These are phyloP conservation scores for Tinea semifulvella DNA, from an alignment of 2,888 invertebrate genomes.

Conservation along the genomic window DNA sequence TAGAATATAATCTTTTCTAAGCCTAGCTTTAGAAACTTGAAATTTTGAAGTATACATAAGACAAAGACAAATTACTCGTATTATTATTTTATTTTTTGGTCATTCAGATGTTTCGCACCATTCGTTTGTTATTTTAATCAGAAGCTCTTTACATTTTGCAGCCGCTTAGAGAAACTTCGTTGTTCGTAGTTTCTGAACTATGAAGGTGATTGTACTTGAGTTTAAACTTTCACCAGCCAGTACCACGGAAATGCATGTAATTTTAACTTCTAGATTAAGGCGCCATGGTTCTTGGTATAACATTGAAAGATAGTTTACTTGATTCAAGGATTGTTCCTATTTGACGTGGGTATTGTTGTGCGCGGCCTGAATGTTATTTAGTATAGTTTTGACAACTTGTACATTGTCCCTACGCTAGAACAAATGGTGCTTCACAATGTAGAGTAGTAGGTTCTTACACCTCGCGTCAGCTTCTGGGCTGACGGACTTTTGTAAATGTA, in stretches of 20 bases:
- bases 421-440: constrained; percentile 66
- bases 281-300: constrained; percentile 31
- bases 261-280: constrained; percentile 29
- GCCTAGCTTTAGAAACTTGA: constrained; percentile 11
- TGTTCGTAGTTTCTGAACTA: constrained; percentile 12
- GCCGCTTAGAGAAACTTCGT: constrained; percentile 8
- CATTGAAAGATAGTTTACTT: constrained; percentile 7
- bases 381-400: constrained; percentile 49
- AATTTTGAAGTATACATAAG: neutral
- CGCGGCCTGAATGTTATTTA: constrained; percentile 26
- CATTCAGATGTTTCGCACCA: neutral
- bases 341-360: constrained; percentile 4
- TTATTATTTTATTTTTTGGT: neutral
- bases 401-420: constrained; percentile 67
- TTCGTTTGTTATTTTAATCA: neutral
- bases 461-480: constrained; percentile 17
- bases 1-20: constrained; percentile 10
- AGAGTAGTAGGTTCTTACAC: constrained; percentile 34
- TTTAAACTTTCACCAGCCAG: too few species aligned
- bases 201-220: too few species aligned
- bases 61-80: too few species aligned
- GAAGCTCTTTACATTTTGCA: neutral
- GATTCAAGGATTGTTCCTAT: constrained; percentile 9
- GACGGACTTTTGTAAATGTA: constrained; percentile 38
- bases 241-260: too few species aligned